Base-by-base conservation (phyloP, 2,797 vertebrate species). In the Pterois miles region DNA sequence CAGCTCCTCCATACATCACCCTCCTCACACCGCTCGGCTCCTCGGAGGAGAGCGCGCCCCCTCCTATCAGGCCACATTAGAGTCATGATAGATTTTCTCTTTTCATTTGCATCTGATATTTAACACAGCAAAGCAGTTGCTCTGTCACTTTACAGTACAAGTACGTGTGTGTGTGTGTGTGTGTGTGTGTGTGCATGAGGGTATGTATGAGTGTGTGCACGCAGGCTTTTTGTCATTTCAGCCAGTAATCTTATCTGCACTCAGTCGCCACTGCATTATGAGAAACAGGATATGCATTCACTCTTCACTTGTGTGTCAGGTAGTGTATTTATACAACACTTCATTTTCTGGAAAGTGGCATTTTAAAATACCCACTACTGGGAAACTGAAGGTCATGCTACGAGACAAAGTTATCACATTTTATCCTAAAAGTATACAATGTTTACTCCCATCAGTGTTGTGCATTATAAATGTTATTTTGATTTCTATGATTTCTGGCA, bases 81-180 rank as follows among this genome's bases (percentile, higher is more conserved):
- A 95, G 95, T 96, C 96, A 95, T 97, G 96, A 98, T 97, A 96
- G 96, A 98, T 95, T 97, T 97, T 97, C 96, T 96, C 96, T 97
- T 98, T 98, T 98, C 96, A 98, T 98, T 98, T 98, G 96, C 96
- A 96, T 98, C 96, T 96, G 96, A 97, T 97, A 97, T 96, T 96
- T 96, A 96, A 96, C 96, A 90, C 91, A 84, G 92, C 83, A 86
- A 89, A 94, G 87, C 78, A 87, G 88, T 93, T 85, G 70, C 86
- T 88, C 85, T 90, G 88, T 93, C 93, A 90, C 89, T 81, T 91
- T 82, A 79, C 85, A 80, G 88, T 71, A 75, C 29, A 22, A 52
- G 53, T 65, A 38, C 40, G 60, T 62, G 81, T 65, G 81, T 62
- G 54, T 59, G 78, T 22, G 71, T 27, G 43, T 50, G n/a, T 10